Conservation (phyloP, 2,797 vertebrate species). For the Hemitrygon akajei region DNA sequence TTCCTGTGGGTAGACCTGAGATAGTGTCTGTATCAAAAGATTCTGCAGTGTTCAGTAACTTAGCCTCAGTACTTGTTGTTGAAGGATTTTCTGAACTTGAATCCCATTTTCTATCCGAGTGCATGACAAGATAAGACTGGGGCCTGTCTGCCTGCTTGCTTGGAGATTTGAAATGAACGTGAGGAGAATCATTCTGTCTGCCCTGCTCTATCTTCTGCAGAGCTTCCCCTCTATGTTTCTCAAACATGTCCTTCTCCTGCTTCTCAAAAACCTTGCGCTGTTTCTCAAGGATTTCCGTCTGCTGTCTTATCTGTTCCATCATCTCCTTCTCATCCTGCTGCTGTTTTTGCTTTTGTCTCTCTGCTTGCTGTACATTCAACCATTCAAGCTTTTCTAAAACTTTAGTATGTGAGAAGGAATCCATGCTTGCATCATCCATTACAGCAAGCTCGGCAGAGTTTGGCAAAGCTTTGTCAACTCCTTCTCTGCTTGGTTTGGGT, state of each 20-base stretch:
- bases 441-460: neutral
- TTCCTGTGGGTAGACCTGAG: constrained; percentile 47
- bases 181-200: constrained; percentile 48
- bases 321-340: constrained; percentile 79
- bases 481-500: neutral
- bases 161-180: constrained; percentile 42
- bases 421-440: too few species aligned
- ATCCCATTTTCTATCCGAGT: constrained; percentile 50
- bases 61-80: constrained; percentile 31
- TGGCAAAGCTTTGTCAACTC: constrained; percentile 38
- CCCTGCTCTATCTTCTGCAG: constrained; percentile 66
- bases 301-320: constrained; percentile 85
- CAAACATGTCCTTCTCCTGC: constrained; percentile 61
- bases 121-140: constrained; percentile 56
- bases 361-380: constrained; percentile 80
- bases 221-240: constrained; percentile 67
- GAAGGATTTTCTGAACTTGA: constrained; percentile 43
- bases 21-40: constrained; percentile 50
- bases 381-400: constrained; percentile 67
- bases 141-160: constrained; percentile 56
- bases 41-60: constrained; percentile 29
- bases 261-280: constrained; percentile 72
- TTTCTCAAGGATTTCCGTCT: constrained; percentile 73
- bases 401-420: constrained; percentile 41
- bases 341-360: constrained; percentile 74